Evolutionary conservation across 2,113 vertebrate species (phyloP), one percentile per base, ranked within the genome.

Genomic region (Saccopteryx leptura): DNA sequence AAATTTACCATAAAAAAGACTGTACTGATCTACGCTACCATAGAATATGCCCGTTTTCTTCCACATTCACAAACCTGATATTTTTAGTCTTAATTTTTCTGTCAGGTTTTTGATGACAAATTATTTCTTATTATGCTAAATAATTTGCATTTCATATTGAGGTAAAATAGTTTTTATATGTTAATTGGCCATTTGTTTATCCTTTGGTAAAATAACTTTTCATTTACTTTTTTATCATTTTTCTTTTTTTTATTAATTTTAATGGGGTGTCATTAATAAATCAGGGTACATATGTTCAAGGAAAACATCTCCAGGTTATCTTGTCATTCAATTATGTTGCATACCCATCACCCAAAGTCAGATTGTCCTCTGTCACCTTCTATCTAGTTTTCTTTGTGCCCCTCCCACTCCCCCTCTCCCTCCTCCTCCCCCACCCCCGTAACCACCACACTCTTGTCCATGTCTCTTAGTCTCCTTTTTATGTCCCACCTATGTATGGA

Each of bases 111-210:
- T 28, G 2, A 69, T 66, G 31, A 85, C 5, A 76, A 82, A 63
- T 86, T 85, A 60, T 66, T n/a, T 54, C 3, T 78, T 66, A 39
- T 81, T 81, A 76, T 89, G 26, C 4, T 69, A 63, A 39, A 39
- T 74, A 94, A 88, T 79, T 69, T 91, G 17, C 18, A 75, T 82
- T 94, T 82, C 72, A 52, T 50, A 61, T 12, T 23, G 23, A 50
- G 7, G 58, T 80, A 74, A 63, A 75, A 79, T 50, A 81, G n/a
- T 58, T 96, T 88, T 90, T 56, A 11, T 82, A 65, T 17, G 33
- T 83, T 78, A 86, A 80, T 71, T 79, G 54, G 75, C 5, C 15
- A 71, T 76, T 74, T 94, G 58, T 94, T 86, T 60, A 61, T 81
- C 18, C 83, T 91, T 91, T 74, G 60, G 24, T 39, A 52, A 60